Evolutionary conservation across 1,140 invertebrate species (phyloP).

Genomic region (Brachionus rubens): DNA sequence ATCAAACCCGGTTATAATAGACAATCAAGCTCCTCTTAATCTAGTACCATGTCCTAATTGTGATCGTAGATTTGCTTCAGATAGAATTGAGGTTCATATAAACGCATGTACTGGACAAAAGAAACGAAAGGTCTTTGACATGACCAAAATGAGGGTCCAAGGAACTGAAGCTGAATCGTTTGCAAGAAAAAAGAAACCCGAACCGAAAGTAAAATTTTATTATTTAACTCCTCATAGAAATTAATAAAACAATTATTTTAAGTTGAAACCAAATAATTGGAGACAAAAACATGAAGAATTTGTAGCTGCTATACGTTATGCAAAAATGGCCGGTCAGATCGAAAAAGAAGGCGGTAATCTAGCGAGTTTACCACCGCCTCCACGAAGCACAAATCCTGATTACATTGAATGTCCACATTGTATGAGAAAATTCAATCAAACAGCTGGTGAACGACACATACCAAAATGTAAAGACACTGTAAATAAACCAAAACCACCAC

Average conservation of each 20-base stretch:
- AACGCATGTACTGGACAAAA: slow-evolving; percentile 69
- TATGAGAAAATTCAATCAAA: slow-evolving; percentile 76
- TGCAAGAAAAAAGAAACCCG: slow-evolving; percentile 59
- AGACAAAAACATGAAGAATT: slow-evolving; percentile 87
- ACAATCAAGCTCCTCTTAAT: slow-evolving; percentile 43
- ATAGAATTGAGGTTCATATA: slow-evolving; percentile 75
- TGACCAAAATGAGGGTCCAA: slow-evolving; percentile 73
- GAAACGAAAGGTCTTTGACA: slow-evolving; percentile 77
- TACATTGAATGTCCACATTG: slow-evolving; percentile 89
- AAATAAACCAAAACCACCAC: slow-evolving; percentile 63
- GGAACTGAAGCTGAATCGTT: slow-evolving; percentile 83
- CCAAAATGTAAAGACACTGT: slow-evolving; percentile 80
- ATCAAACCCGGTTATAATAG: background rate
- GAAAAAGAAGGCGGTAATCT: slow-evolving; percentile 79
- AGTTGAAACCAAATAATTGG: slow-evolving; percentile 69
- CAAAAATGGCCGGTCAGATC: slow-evolving; percentile 77
- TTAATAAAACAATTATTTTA: background rate
- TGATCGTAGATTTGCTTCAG: slow-evolving; percentile 69
- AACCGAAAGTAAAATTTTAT: background rate
- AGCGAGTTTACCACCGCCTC: slow-evolving; percentile 81
- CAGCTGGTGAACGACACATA: slow-evolving; percentile 84
- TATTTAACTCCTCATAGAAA: background rate
- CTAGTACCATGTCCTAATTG: slow-evolving; percentile 58
- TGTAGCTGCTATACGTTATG: slow-evolving; percentile 79
- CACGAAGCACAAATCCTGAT: slow-evolving; percentile 70